These are phyloP conservation scores for Lanistes nyassanus DNA, from an alignment of 1,140 invertebrate species.

Conservation along the genomic window DNA sequence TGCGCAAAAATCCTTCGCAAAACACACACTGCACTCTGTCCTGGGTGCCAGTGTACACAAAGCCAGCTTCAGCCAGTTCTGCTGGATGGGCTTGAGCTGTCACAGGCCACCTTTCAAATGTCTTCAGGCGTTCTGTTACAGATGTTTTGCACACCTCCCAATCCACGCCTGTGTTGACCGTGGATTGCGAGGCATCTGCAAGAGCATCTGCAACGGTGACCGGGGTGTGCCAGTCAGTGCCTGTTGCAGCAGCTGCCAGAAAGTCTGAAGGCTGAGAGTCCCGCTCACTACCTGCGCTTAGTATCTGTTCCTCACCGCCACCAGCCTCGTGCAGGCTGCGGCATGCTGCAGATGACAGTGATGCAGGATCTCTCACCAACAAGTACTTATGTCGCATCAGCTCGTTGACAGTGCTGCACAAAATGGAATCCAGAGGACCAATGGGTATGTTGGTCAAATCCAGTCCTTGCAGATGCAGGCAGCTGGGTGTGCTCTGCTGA, in stretches of 20 bases:
- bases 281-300: slow-evolving; percentile 1
- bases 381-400: background rate
- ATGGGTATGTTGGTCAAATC: slow-evolving; percentile 18
- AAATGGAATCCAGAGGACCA: background rate
- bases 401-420: background rate
- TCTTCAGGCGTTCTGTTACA: slow-evolving; percentile 26
- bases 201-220: background rate
- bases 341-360: background rate
- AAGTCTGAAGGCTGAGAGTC: slow-evolving; percentile 5
- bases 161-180: background rate
- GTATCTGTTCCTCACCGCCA: background rate
- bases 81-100: slow-evolving; percentile 74
- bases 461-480: slow-evolving; percentile 74
- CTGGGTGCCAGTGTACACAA: slow-evolving; percentile 35
- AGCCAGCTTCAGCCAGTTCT: slow-evolving; percentile 78
- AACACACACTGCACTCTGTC: slow-evolving; percentile 86
- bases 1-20: slow-evolving; percentile 79
- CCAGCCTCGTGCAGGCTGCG: background rate
- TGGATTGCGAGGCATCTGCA: background rate
- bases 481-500: slow-evolving; percentile 74
- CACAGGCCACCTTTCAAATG: slow-evolving; percentile 15
- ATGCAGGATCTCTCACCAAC: background rate
- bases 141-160: slow-evolving; percentile 20
- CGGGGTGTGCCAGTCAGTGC: background rate
- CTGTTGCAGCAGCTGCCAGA: background rate